phyloP scores from a whole-genome alignment of 2,888 invertebrate species.

The Hypselothyrea guttata region DNA sequence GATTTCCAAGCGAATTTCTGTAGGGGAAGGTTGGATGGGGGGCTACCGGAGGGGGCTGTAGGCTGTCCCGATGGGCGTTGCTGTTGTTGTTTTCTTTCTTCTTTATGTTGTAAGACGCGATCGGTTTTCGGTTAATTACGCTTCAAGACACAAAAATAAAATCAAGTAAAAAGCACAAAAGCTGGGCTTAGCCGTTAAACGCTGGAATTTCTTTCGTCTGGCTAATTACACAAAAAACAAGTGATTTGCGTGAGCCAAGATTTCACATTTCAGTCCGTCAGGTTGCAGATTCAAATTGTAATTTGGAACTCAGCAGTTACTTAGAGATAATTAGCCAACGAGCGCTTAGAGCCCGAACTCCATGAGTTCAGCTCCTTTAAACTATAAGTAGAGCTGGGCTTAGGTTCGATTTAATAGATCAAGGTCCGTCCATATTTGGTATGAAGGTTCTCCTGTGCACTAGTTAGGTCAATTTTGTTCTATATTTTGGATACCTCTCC shows the following conservation, averaged over 20 bases:
- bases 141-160: constrained; percentile 12
- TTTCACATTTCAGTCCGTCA: too few species aligned
- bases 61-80: constrained; percentile 38
- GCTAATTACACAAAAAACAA: constrained; percentile 69
- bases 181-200: constrained; percentile 50
- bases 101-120: constrained; percentile 61
- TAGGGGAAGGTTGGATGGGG: not conserved
- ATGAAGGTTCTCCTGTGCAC: too few species aligned
- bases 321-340: constrained; percentile 62
- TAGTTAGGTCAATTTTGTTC: too few species aligned
- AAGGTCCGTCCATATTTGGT: too few species aligned
- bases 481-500: too few species aligned
- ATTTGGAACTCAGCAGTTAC: constrained; percentile 75
- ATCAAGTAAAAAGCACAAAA: constrained; percentile 14
- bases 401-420: too few species aligned
- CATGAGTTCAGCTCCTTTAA: constrained; percentile 2
- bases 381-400: too few species aligned
- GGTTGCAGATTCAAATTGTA: constrained; percentile 33
- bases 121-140: constrained; percentile 74
- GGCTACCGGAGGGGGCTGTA: not conserved
- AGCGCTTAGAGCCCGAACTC: constrained; percentile 34
- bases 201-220: constrained; percentile 5
- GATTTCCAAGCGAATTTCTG: constrained; percentile 15
- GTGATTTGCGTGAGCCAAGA: constrained; percentile 26
- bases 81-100: constrained; percentile 15